phyloP scores from a whole-genome alignment of 1,140 invertebrate species.

The Drosophila auraria region DNA sequence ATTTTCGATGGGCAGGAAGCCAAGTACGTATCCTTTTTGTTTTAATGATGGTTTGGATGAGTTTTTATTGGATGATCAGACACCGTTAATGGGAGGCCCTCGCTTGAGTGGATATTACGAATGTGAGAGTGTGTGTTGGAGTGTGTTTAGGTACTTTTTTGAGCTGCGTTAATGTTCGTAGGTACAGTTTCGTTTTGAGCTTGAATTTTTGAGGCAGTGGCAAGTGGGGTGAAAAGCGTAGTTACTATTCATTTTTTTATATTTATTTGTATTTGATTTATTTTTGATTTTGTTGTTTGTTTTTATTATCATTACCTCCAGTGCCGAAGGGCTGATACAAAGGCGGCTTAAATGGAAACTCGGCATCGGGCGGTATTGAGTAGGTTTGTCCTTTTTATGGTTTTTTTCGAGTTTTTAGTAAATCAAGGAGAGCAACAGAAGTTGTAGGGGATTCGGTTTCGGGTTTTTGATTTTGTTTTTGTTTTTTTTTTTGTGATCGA shows the following conservation, averaged over 20 bases:
- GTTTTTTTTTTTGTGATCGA: constrained; percentile 34
- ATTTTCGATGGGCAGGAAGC: constrained; percentile 1
- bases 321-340: constrained; percentile 86
- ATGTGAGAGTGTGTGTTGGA: constrained; percentile 28
- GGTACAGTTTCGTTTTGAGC: constrained; percentile 44
- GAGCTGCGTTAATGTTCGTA: constrained; percentile 63
- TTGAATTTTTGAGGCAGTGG: constrained; percentile 36
- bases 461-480: constrained; percentile 24
- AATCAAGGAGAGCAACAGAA: constrained; percentile 43
- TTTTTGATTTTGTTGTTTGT: constrained; percentile 12
- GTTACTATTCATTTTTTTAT: constrained; percentile 44
- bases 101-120: constrained; percentile 13
- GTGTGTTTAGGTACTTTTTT: constrained; percentile 53
- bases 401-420: constrained; percentile 39
- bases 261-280: constrained; percentile 55
- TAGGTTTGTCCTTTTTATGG: constrained; percentile 88
- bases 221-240: constrained; percentile 50
- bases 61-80: constrained; percentile 54
- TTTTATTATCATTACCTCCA: constrained; percentile 85
- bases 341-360: constrained; percentile 86
- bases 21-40: not conserved
- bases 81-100: constrained; percentile 57
- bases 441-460: constrained; percentile 37
- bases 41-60: constrained; percentile 30
- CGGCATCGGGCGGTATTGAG: constrained; percentile 86